Evolutionary conservation across 1,140 invertebrate genomes (phyloP).

Genomic region (Drosophila sproati): DNA sequence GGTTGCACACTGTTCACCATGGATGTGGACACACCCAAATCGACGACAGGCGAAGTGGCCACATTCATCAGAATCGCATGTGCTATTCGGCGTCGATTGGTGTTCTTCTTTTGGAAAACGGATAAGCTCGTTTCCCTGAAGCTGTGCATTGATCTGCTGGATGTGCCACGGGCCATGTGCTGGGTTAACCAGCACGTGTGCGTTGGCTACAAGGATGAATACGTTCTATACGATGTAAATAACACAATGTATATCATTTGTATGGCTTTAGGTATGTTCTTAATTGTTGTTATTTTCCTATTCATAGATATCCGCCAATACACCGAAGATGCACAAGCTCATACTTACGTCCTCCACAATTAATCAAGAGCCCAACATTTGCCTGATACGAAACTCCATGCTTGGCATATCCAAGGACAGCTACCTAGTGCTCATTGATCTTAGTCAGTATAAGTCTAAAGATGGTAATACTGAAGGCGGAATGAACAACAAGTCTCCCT

Average conservation of each 20-base stretch:
- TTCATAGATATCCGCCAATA: conserved; percentile 60
- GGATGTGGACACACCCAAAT: conserved; percentile 90
- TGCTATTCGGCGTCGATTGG: conserved; percentile 93
- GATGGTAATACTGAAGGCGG: conserved; percentile 40
- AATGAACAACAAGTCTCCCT: conserved; percentile 53
- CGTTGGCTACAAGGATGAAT: conserved; percentile 94
- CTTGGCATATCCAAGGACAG: conserved; percentile 79
- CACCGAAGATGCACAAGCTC: conserved; percentile 85
- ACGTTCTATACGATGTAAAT: conserved; percentile 90
- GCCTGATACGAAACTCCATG: conserved; percentile 85
- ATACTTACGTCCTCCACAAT: conserved; percentile 93
- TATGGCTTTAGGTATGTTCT: too few relatives aligned
- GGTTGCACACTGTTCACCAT: conserved; percentile 95
- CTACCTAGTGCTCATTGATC: conserved; percentile 74
- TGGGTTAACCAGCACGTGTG: conserved; percentile 94
- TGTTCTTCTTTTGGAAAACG: conserved; percentile 96
- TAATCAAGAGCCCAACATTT: conserved; percentile 92
- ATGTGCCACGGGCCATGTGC: conserved; percentile 93
- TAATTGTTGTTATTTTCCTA: not conserved
- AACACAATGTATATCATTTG: not conserved
- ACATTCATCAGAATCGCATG: conserved; percentile 93
- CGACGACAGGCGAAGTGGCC: conserved; percentile 88
- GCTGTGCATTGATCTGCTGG: conserved; percentile 91
- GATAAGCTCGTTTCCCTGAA: conserved; percentile 91
- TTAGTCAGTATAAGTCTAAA: conserved; percentile 52